Conservation (phyloP, 1,140 invertebrate species). For the Bombus sylvicola region DNA sequence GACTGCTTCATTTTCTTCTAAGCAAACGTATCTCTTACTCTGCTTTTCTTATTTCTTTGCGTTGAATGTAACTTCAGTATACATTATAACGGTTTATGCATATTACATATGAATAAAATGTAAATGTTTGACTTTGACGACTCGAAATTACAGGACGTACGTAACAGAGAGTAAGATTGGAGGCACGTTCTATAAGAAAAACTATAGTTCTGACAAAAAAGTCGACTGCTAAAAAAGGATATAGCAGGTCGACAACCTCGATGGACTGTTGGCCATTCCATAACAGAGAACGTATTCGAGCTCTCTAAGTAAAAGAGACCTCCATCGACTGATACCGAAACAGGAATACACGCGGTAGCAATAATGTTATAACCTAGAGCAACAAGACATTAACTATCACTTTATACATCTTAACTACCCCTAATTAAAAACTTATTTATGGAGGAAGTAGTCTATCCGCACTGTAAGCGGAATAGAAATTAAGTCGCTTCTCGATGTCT, state of each 20-base stretch:
- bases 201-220: background rate
- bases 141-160: background rate
- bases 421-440: slow-evolving; percentile 33
- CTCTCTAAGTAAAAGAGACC: background rate
- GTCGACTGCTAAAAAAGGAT: background rate
- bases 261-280: background rate
- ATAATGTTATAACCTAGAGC: background rate
- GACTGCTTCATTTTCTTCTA: background rate
- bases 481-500: no score
- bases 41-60: no score
- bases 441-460: background rate
- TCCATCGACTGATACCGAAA: background rate
- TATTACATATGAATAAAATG: background rate
- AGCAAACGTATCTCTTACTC: background rate
- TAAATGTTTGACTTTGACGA: background rate
- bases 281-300: background rate
- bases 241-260: slow-evolving; percentile 21
- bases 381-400: slow-evolving; percentile 4
- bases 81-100: background rate
- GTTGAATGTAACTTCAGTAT: background rate
- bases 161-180: background rate
- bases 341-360: slow-evolving; percentile 2
- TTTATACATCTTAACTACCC: background rate
- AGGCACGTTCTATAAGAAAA: background rate
- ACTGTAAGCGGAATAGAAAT: no score